Base-by-base conservation (phyloP, 1,140 invertebrate species). In the Neuroterus valhalla region DNA sequence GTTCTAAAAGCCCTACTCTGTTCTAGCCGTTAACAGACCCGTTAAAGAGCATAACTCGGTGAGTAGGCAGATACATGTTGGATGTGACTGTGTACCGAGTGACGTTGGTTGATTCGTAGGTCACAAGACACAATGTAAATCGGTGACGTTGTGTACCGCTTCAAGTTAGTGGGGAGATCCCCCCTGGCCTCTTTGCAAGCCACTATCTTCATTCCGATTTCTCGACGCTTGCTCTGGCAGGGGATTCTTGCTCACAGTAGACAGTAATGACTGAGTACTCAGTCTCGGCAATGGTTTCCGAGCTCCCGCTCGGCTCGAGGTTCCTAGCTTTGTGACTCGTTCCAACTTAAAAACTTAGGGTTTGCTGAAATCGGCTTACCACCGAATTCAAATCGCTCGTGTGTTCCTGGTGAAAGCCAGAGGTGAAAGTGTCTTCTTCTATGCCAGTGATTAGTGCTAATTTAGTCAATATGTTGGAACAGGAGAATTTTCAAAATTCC, bases 221-320 rank as follows among this genome's bases (percentile, higher is more conserved):
- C 55, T 26, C 52, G 26, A 10, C 26, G 12, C 21, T 55, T 21
- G 23, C 55, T 62, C 2, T 31, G 10, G 52, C 15, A n/a, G 11
- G 31, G 23, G 31, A 62, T 62, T 62, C 55, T 26, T n/a, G 55
- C 3, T 31, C n/a, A 31, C 3, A 62, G 21, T 38, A 38, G 31
- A 38, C 31, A 38, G 31, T 38, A 38, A 1, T 38, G 31, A 38
- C 6, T 38, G 31, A 10, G 31, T 38, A 38, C 15, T 67, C 44
- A 82, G 81, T 84, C 81, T 81, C 67, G 77, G 70, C 67, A 79
- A 74, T 72, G 74, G 79, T 75, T 72, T 79, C 77, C 68, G 78
- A 79, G 78, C 74, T 68, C 43, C 62, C 70, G 71, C 45, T 74
- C 62, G 74, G 74, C 23, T 42, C 68, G 66, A 72, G 68, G 82